A percentile compares a stretch with the other conserved stretches of the same genome.
Evolutionary conservation across 2,113 vertebrate species (phyloP).

Genomic region (Cyanocitta stelleri): DNA sequence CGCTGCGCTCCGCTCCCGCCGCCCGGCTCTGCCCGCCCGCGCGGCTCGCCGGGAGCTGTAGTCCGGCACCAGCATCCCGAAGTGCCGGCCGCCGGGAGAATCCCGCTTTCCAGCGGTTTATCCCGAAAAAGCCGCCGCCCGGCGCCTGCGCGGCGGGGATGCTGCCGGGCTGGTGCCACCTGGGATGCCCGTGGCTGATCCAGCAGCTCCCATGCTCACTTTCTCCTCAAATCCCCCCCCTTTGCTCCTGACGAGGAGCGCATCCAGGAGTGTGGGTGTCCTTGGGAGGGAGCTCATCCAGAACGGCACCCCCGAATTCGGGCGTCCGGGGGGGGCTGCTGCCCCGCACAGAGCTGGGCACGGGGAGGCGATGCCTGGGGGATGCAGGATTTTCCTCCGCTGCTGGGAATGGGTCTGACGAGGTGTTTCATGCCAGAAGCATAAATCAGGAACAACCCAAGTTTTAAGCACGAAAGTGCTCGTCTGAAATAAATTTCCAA

Average conservation of each 20-base stretch:
- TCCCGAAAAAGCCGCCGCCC: accelerated
- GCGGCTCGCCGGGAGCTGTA: conserved; percentile 29
- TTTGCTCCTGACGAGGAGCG: accelerated
- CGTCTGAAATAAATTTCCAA: neutral
- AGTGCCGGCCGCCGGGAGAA: too few relatives aligned
- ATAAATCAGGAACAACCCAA: accelerated
- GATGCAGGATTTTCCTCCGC: neutral
- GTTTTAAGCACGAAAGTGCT: neutral
- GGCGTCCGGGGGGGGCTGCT: neutral
- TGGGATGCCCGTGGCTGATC: accelerated
- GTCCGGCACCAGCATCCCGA: neutral
- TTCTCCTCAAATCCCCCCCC: accelerated
- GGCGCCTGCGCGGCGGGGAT: neutral
- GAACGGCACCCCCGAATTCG: neutral
- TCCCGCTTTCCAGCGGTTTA: accelerated
- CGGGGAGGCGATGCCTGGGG: accelerated
- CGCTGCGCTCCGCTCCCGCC: neutral
- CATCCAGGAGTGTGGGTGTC: neutral
- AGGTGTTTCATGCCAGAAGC: accelerated
- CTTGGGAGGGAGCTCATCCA: neutral
- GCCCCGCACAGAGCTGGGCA: neutral
- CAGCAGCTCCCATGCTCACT: accelerated
- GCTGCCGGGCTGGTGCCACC: neutral
- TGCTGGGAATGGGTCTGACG: neutral
- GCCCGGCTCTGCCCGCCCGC: neutral